These are phyloP conservation scores for Thysanoteuthis rhombus DNA, from an alignment of 2,888 invertebrate genomes.

Conservation along the genomic window DNA sequence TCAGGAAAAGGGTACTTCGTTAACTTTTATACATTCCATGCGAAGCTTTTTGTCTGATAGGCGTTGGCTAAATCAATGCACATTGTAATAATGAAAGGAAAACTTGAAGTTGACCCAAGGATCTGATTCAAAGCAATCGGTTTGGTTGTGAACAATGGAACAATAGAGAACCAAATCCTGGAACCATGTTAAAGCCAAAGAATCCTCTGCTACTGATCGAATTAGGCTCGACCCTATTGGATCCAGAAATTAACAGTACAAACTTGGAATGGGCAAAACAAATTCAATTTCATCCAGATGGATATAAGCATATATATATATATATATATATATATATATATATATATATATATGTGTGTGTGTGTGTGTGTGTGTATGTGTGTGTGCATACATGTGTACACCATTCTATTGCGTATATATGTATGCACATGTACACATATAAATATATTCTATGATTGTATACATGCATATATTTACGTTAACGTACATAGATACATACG, in stretches of 20 bases:
- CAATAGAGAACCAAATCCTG: neutral
- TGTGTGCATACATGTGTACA: neutral
- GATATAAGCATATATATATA: neutral
- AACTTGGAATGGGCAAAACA: neutral
- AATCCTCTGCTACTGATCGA: neutral
- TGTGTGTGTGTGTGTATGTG: neutral
- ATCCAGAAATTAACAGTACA: neutral
- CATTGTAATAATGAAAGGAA: neutral
- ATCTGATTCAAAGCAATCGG: neutral
- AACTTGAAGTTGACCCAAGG: neutral
- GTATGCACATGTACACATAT: neutral
- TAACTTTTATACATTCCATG: neutral
- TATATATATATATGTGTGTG: neutral
- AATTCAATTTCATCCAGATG: neutral
- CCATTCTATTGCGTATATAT: neutral
- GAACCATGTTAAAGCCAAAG: neutral
- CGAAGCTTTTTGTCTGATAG: neutral
- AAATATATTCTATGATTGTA: too few relatives aligned
- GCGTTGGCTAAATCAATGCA: neutral
- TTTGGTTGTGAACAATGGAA: neutral
- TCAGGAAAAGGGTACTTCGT: neutral
- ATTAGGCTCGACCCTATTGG: neutral
- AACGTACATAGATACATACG: neutral
- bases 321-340: slow-evolving; percentile 26
- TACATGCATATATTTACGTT: neutral